phyloP scores from a whole-genome alignment of 2,888 invertebrate genomes.

The Atethmia centrago region DNA sequence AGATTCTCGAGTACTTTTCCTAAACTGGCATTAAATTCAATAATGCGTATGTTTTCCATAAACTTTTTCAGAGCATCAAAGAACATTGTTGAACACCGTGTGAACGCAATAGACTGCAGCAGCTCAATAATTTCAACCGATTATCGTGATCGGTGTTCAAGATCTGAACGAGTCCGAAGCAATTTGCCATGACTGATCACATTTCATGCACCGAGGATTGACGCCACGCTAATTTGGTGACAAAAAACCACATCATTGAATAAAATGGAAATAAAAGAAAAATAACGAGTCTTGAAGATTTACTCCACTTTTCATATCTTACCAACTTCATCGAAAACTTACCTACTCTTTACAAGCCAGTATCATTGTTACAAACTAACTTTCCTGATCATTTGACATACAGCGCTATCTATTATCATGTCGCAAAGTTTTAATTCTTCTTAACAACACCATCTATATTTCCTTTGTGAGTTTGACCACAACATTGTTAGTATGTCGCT shows the following conservation, averaged over 20 bases:
- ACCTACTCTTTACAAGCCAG: too few relatives aligned
- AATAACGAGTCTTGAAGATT: not conserved
- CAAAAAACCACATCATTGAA: slow-evolving; percentile 50
- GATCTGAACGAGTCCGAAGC: slow-evolving; percentile 65
- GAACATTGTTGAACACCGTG: slow-evolving; percentile 52
- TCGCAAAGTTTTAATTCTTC: not conserved
- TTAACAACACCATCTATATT: slow-evolving; percentile 28
- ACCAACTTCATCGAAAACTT: not conserved
- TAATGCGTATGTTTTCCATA: not conserved
- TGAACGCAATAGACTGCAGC: slow-evolving; percentile 56
- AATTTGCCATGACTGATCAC: slow-evolving; percentile 72
- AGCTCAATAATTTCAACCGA: slow-evolving; percentile 64
- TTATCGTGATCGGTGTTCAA: slow-evolving; percentile 67
- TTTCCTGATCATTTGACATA: not conserved
- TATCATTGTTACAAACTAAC: fast-evolving
- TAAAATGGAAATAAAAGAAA: not conserved
- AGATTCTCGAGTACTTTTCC: not conserved
- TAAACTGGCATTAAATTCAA: not conserved
- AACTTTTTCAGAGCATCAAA: slow-evolving; percentile 3
- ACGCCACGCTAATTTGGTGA: slow-evolving; percentile 67
- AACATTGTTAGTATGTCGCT: not conserved
- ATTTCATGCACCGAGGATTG: slow-evolving; percentile 69
- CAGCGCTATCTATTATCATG: slow-evolving; percentile 47
- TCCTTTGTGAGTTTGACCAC: fast-evolving
- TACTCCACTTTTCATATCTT: not conserved